Evolutionary conservation across 2,113 vertebrate species (phyloP).

Genomic region (Passer domesticus): DNA sequence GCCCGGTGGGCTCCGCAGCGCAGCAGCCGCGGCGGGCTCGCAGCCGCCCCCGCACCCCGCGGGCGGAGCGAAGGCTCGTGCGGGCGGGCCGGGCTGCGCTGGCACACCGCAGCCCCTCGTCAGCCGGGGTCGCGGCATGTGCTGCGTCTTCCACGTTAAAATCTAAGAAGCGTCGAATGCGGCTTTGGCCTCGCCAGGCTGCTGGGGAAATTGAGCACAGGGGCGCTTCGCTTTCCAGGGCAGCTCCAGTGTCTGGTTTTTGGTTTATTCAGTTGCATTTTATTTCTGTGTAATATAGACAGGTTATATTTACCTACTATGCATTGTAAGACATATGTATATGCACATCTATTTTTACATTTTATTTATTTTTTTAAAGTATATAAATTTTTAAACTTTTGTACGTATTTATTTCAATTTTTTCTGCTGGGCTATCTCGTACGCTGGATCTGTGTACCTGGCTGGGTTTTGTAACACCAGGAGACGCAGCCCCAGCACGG

Average conservation of each 20-base stretch:
- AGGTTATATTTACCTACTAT: neutral
- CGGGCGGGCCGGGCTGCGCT: accelerated
- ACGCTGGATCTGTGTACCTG: neutral
- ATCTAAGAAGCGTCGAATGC: neutral
- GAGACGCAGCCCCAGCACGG: neutral
- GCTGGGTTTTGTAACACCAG: neutral
- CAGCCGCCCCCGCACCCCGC: neutral
- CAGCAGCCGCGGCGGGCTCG: neutral
- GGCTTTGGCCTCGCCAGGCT: neutral
- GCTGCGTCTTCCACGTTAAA: neutral
- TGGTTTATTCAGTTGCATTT: neutral
- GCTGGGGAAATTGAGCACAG: no score
- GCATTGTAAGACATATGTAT: neutral
- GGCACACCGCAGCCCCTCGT: no score
- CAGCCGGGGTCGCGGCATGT: accelerated
- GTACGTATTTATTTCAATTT: neutral
- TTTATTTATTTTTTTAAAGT: neutral
- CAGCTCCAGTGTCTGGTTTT: neutral
- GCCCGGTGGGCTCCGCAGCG: neutral
- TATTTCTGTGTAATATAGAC: neutral
- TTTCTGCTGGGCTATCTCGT: neutral
- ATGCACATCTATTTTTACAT: no score
- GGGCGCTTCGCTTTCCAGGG: neutral
- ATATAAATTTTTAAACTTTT: neutral
- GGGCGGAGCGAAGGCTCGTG: neutral